Evolutionary conservation across 2,113 vertebrate species (phyloP).

Genomic region (Riparia riparia): DNA sequence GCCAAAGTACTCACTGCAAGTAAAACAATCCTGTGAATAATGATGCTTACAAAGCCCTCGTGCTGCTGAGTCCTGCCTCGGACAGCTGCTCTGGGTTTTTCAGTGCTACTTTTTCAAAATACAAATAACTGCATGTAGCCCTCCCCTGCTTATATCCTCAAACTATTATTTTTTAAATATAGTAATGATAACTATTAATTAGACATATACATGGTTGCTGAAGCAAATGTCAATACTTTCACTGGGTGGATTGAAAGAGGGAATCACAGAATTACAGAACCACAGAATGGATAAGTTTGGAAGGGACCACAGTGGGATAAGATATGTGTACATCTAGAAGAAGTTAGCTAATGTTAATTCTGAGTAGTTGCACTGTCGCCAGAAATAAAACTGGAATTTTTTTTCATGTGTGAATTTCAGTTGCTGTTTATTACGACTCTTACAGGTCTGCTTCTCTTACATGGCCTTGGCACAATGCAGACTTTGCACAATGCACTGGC

Average conservation of each 20-base stretch:
- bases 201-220: neutral
- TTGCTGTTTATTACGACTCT: neutral
- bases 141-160: neutral
- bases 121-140: neutral
- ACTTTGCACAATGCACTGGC: neutral
- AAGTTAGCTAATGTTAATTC: neutral
- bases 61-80: neutral
- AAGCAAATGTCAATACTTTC: neutral
- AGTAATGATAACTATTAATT: neutral
- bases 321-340: neutral
- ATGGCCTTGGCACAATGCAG: neutral
- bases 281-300: neutral
- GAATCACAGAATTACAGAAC: neutral
- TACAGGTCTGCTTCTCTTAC: neutral
- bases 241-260: neutral
- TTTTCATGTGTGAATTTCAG: neutral
- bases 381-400: neutral
- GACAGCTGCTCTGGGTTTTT: neutral
- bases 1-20: constrained; percentile 71
- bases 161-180: neutral
- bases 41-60: neutral
- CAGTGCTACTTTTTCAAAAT: neutral
- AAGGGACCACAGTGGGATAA: neutral
- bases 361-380: neutral
- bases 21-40: neutral